Evolutionary conservation across 2,888 invertebrate genomes (phyloP).

Genomic region (Ceramica pisi): DNA sequence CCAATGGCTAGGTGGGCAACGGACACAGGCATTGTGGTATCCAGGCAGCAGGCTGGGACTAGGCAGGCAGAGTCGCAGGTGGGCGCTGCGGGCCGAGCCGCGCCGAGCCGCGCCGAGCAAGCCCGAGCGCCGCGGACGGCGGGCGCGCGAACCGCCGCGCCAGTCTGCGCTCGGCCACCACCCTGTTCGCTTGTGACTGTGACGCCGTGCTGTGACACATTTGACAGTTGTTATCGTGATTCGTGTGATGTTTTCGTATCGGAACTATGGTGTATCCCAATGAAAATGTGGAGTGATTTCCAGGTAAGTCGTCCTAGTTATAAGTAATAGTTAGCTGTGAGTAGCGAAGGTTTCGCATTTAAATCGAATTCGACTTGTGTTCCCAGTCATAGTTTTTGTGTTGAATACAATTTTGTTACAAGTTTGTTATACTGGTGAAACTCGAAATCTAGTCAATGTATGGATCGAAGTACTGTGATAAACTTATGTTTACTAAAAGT

Average conservation of each 20-base stretch:
- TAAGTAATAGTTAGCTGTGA: conserved; percentile 27
- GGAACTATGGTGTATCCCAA: conserved; percentile 91
- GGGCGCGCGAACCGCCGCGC: conserved; percentile 67
- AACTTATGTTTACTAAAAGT: conserved; percentile 40
- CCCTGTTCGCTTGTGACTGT: conserved; percentile 81
- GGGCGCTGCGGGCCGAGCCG: conserved; percentile 80
- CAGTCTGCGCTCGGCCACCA: conserved; percentile 89
- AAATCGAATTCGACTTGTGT: conserved; percentile 69
- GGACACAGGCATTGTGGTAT: conserved; percentile 70
- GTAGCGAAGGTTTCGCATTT: conserved; percentile 59
- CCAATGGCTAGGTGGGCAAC: conserved; percentile 71
- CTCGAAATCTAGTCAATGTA: conserved; percentile 64
- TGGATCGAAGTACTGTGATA: conserved; percentile 12
- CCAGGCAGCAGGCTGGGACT: conserved; percentile 65
- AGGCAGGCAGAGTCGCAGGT: conserved; percentile 82
- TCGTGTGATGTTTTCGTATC: conserved; percentile 90
- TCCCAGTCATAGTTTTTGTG: conserved; percentile 64
- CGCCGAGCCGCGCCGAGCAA: conserved; percentile 69
- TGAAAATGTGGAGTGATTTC: conserved; percentile 91
- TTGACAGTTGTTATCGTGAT: conserved; percentile 90
- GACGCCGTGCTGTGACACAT: conserved; percentile 86
- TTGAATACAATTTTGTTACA: conserved; percentile 59
- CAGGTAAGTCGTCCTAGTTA: conserved; percentile 81
- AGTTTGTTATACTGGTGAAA: conserved; percentile 55
- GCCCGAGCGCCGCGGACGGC: conserved; percentile 65